These are phyloP conservation scores for Pluvianellus socialis DNA, from an alignment of 2,113 vertebrate genomes.

Conservation along the genomic window DNA sequence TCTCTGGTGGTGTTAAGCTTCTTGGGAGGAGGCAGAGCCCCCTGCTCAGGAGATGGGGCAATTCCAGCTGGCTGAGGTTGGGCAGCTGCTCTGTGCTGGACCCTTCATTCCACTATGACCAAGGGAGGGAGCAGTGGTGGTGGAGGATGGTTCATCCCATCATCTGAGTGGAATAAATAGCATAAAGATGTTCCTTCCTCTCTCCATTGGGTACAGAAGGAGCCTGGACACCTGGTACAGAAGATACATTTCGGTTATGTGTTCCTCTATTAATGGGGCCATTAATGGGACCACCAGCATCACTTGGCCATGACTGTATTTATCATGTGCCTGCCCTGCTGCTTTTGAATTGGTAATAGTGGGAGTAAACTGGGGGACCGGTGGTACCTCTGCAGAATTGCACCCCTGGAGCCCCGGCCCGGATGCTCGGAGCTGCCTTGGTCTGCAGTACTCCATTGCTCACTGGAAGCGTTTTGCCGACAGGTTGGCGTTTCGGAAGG, in stretches of 20 bases:
- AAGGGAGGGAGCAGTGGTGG: not conserved
- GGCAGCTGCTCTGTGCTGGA: not conserved
- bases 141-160: not conserved
- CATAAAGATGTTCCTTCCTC: not conserved
- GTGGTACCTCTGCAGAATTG: not conserved
- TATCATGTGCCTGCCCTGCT: not conserved
- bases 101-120: not conserved
- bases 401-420: not conserved
- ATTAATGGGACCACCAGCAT: not conserved
- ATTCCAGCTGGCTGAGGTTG: not conserved
- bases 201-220: not conserved
- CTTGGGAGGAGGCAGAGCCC: not conserved
- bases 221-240: not conserved
- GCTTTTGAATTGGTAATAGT: not conserved
- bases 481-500: not conserved
- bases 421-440: not conserved
- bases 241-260: not conserved
- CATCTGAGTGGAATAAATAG: not conserved
- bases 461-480: not conserved
- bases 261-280: not conserved
- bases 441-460: not conserved
- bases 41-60: not conserved
- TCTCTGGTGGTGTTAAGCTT: not conserved
- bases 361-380: not conserved
- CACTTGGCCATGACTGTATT: not conserved